Conservation (phyloP, 2,797 vertebrate genomes). For the Mycteria americana region DNA sequence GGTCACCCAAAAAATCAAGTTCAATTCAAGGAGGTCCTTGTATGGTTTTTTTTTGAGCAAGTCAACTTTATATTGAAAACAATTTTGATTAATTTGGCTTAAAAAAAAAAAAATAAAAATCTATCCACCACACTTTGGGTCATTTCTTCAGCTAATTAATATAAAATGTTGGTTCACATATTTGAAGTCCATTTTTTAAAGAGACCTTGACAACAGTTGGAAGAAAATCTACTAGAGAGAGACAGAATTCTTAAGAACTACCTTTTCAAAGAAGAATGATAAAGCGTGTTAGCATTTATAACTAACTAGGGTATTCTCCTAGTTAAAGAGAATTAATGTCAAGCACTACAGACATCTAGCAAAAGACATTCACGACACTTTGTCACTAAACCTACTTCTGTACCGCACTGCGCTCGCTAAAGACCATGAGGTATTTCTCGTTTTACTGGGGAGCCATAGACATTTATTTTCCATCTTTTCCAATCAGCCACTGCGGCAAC, state of each 20-base stretch:
- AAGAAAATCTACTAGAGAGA: background rate
- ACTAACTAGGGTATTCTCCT: background rate
- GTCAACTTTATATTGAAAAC: background rate
- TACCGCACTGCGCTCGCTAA: background rate
- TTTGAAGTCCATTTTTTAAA: background rate
- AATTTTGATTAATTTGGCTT: background rate
- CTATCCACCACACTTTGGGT: background rate
- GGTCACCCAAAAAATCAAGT: background rate
- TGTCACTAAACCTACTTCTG: background rate
- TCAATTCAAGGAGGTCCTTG: background rate
- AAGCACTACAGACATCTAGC: background rate
- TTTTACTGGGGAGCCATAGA: background rate
- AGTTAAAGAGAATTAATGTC: background rate
- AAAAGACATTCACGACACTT: background rate
- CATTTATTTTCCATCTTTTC: background rate
- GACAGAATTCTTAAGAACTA: background rate
- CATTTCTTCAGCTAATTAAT: background rate
- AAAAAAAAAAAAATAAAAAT: background rate
- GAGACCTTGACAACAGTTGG: background rate
- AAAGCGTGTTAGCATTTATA: background rate
- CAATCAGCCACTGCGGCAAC: background rate
- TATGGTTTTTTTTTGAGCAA: background rate
- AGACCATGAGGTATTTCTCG: background rate
- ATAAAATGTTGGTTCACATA: background rate
- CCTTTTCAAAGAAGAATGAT: background rate